These are phyloP conservation scores for Apantesis nais DNA, from an alignment of 2,888 invertebrate species.

Conservation along the genomic window DNA sequence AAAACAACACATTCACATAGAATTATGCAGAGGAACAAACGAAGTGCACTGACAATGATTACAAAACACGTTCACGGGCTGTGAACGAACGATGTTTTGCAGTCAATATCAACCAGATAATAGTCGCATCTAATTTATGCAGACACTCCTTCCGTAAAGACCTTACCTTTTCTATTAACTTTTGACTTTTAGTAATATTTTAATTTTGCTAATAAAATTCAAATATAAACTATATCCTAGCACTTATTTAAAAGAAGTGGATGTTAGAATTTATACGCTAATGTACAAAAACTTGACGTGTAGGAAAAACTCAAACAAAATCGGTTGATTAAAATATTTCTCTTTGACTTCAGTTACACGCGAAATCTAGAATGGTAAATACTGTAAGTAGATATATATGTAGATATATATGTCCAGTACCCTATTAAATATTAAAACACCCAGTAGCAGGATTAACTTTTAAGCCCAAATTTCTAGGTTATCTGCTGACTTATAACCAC, in stretches of 20 bases:
- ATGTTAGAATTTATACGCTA: not conserved
- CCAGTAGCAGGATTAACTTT: not conserved
- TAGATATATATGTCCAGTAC: too few relatives aligned
- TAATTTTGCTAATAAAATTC: not conserved
- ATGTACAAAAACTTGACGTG: not conserved
- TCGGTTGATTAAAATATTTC: not conserved
- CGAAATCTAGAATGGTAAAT: too few relatives aligned
- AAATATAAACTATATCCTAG: not conserved
- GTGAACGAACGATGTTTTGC: constrained; percentile 11
- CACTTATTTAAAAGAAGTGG: not conserved
- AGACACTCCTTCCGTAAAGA: constrained; percentile 21
- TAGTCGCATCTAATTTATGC: constrained; percentile 14
- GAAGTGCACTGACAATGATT: constrained; percentile 29
- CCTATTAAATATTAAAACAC: too few relatives aligned
- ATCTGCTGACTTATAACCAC: not conserved
- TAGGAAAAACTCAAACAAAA: not conserved
- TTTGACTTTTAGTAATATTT: not conserved
- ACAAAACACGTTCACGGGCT: constrained; percentile 27
- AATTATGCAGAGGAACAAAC: constrained; percentile 22
- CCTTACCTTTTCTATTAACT: not conserved
- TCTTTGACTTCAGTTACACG: too few relatives aligned
- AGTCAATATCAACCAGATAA: constrained; percentile 17
- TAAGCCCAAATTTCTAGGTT: not conserved
- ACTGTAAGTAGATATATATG: too few relatives aligned
- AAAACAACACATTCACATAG: constrained; percentile 12